Percentiles rank a stretch among this genome's conserved stretches.
These are phyloP conservation scores for Campylomormyrus tamandua DNA, from an alignment of 2,113 vertebrate genomes.

Conservation along the genomic window DNA sequence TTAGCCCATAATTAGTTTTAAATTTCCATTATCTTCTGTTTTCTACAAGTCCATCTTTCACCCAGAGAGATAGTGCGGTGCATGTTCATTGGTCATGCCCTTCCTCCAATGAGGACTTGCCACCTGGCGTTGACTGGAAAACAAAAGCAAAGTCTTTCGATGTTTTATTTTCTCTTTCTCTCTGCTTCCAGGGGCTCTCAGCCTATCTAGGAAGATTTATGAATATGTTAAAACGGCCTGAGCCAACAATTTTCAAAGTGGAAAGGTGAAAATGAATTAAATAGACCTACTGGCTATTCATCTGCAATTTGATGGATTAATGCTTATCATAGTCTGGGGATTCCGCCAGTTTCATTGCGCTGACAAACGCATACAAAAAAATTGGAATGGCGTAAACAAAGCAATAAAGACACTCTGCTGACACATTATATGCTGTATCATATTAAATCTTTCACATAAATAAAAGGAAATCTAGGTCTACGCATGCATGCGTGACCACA, in stretches of 20 bases:
- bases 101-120: slow-evolving; percentile 37
- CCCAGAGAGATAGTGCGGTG: background rate
- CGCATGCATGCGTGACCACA: background rate
- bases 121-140: slow-evolving; percentile 52
- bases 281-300: slow-evolving; percentile 60
- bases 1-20: background rate
- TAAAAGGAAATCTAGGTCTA: background rate
- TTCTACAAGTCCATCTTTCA: background rate
- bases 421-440: slow-evolving; percentile 38
- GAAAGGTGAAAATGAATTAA: slow-evolving; percentile 71
- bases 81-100: slow-evolving; percentile 30
- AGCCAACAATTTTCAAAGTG: slow-evolving; percentile 71
- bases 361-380: slow-evolving; percentile 34
- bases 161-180: slow-evolving; percentile 28
- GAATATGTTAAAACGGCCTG: slow-evolving; percentile 70
- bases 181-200: slow-evolving; percentile 50
- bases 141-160: slow-evolving; percentile 52
- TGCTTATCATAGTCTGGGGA: slow-evolving; percentile 55
- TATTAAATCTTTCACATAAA: background rate
- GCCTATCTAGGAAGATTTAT: slow-evolving; percentile 66
- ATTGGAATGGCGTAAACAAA: slow-evolving; percentile 11
- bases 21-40: background rate
- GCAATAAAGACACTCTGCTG: slow-evolving; percentile 43
- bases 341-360: slow-evolving; percentile 41
- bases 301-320: slow-evolving; percentile 65